These are phyloP conservation scores for Verasper variegatus DNA, from an alignment of 2,113 vertebrate species.

Conservation along the genomic window DNA sequence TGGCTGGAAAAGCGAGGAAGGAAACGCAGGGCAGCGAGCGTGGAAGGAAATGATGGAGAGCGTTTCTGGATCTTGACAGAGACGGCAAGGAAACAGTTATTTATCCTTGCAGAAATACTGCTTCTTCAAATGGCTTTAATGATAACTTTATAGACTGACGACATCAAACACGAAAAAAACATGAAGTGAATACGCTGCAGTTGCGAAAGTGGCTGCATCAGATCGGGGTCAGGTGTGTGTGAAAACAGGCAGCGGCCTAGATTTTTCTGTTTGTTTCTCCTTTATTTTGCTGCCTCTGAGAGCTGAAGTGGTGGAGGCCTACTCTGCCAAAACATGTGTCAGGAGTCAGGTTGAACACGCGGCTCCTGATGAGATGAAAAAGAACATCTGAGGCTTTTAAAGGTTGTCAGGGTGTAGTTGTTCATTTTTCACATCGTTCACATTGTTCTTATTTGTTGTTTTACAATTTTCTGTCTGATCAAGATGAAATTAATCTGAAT, in stretches of 20 bases:
- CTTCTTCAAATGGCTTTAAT: conserved; percentile 38
- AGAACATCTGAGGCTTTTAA: conserved; percentile 19
- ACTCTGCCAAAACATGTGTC: conserved; percentile 41
- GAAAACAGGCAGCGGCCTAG: conserved; percentile 26
- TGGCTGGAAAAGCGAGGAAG: conserved; percentile 33
- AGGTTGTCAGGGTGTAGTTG: background rate
- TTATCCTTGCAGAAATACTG: conserved; percentile 46
- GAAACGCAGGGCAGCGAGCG: conserved; percentile 23
- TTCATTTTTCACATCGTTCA: conserved; percentile 3
- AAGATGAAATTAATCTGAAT: background rate
- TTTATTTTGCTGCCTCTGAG: conserved; percentile 24
- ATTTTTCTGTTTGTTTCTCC: conserved; percentile 64
- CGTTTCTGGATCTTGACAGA: conserved; percentile 49
- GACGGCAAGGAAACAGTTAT: conserved; percentile 29
- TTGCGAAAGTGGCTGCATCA: conserved; percentile 2
- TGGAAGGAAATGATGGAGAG: conserved; percentile 43
- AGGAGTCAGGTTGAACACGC: conserved; percentile 33
- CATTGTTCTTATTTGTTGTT: background rate
- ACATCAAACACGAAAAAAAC: conserved; percentile 11
- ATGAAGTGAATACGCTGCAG: conserved; percentile 12
- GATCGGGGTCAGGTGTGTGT: conserved; percentile 24
- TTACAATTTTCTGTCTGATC: background rate
- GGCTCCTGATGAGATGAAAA: conserved; percentile 8
- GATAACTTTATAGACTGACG: conserved; percentile 47
- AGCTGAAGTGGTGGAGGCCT: conserved; percentile 18